A percentile compares a stretch with the other conserved stretches of the same genome.
Conservation (phyloP, 2,797 vertebrate genomes). For the Onychomys arenicola region DNA sequence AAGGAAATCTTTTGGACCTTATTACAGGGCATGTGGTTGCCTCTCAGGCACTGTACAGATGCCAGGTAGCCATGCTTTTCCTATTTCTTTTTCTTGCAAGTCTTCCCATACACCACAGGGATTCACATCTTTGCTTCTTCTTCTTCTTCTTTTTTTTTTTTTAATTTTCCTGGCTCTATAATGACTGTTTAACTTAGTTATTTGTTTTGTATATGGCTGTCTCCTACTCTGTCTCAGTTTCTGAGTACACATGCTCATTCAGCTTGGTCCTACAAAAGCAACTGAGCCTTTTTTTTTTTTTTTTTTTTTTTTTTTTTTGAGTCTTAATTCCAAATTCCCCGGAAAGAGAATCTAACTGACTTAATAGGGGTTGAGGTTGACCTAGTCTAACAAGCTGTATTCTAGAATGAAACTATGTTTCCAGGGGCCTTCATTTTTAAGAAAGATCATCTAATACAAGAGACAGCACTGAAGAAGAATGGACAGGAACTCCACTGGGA, state of each 20-base stretch:
- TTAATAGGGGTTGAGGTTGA: neutral
- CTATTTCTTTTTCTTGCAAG: constrained; percentile 14
- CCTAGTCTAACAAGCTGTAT: neutral
- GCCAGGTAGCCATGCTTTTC: neutral
- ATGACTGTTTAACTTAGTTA: neutral
- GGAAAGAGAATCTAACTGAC: neutral
- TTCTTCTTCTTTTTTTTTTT: no score
- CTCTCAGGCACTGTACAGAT: neutral
- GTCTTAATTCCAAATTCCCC: constrained; percentile 37
- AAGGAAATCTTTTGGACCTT: constrained; percentile 32
- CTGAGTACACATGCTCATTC: neutral
- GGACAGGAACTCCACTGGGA: neutral
- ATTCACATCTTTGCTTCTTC: constrained; percentile 34
- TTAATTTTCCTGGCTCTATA: neutral
- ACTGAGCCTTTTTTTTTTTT: neutral
- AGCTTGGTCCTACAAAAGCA: constrained; percentile 15
- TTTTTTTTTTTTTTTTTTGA: neutral
- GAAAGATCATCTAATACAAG: neutral
- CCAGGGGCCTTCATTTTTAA: neutral
- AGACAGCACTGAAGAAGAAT: neutral
- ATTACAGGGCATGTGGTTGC: neutral
- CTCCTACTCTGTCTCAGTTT: neutral
- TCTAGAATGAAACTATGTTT: neutral
- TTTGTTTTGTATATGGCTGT: neutral
- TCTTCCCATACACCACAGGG: neutral